These are phyloP conservation scores for Lobophora halterata DNA, from an alignment of 2,888 invertebrate species.

Conservation along the genomic window DNA sequence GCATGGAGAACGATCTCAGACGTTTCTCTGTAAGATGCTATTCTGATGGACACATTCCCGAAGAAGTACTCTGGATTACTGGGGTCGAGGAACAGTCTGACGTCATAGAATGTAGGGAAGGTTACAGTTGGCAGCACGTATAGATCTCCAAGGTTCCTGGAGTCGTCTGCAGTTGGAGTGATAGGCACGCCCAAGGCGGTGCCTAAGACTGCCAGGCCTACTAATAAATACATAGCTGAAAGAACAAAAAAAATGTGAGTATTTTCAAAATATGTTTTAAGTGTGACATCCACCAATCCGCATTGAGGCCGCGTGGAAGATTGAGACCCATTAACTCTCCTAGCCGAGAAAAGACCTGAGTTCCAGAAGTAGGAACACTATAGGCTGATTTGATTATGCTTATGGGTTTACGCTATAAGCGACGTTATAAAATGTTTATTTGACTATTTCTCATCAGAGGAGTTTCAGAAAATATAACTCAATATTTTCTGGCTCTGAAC, in stretches of 20 bases:
- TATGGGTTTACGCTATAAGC: too few relatives aligned
- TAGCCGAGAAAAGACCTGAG: too few relatives aligned
- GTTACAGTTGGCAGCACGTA: slow-evolving; percentile 79
- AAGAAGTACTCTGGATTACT: slow-evolving; percentile 56
- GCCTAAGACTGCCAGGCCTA: slow-evolving; percentile 52
- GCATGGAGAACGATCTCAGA: slow-evolving; percentile 66
- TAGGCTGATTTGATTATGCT: too few relatives aligned
- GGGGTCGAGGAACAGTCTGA: slow-evolving; percentile 72
- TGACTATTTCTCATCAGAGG: too few relatives aligned
- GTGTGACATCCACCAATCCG: too few relatives aligned
- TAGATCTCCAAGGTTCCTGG: slow-evolving; percentile 34
- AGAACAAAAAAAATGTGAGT: slow-evolving; percentile 26
- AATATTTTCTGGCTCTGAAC: slow-evolving; percentile 2
- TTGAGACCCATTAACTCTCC: too few relatives aligned
- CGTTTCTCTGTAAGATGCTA: slow-evolving; percentile 47
- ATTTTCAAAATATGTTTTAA: too few relatives aligned
- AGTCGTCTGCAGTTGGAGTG: slow-evolving; percentile 12
- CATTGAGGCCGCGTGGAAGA: too few relatives aligned
- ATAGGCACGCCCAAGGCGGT: slow-evolving; percentile 45
- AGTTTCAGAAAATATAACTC: too few relatives aligned
- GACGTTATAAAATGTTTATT: too few relatives aligned
- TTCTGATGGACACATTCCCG: slow-evolving; percentile 67
- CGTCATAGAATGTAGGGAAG: slow-evolving; percentile 75
- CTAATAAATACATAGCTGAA: slow-evolving; percentile 66
- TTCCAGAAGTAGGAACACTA: too few relatives aligned